Conservation (phyloP, 1,140 invertebrate genomes). For the Papilio dardanus region DNA sequence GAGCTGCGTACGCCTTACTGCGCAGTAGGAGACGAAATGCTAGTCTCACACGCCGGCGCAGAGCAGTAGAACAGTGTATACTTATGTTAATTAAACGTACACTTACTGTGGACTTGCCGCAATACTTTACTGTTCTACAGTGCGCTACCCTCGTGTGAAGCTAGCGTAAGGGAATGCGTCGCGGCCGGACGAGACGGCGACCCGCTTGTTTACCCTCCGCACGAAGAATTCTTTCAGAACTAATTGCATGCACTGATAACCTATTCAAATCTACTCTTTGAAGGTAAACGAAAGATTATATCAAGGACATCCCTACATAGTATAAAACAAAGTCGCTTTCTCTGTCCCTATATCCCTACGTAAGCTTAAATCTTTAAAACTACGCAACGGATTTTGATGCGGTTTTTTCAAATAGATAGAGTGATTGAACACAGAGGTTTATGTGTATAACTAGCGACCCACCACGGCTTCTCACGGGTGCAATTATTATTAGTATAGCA, state of each 20-base stretch:
- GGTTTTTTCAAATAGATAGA: no score
- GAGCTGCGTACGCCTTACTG: background rate
- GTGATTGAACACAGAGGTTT: no score
- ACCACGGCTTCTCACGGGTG: no score
- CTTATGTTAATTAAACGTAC: no score
- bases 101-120: no score
- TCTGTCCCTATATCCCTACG: no score
- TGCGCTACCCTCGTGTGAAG: background rate
- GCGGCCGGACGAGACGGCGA: background rate
- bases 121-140: background rate
- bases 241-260: background rate
- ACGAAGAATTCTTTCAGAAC: constrained; percentile 4
- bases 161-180: background rate
- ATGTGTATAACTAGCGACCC: no score
- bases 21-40: background rate
- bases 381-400: no score
- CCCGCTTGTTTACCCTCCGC: constrained; percentile 17
- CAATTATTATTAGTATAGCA: no score
- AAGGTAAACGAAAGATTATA: background rate
- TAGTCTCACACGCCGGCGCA: background rate
- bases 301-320: no score
- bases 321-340: no score
- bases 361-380: no score
- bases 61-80: background rate
- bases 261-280: background rate